These are phyloP conservation scores for Andricus curvator DNA, from an alignment of 2,888 invertebrate genomes.

Conservation along the genomic window DNA sequence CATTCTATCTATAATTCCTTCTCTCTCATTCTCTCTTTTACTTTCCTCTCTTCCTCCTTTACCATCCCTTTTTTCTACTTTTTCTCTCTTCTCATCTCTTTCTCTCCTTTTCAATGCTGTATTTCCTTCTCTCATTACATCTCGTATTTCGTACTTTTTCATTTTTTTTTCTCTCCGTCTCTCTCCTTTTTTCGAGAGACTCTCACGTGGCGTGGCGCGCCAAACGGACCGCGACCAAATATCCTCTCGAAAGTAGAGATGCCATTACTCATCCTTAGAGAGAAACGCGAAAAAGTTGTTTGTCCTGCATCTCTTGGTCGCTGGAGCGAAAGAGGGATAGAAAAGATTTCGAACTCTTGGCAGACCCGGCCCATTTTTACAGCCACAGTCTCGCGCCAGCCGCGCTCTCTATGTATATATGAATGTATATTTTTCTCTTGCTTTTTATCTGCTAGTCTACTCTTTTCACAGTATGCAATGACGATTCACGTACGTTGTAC, in stretches of 20 bases:
- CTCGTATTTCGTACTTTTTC: constrained; percentile 45
- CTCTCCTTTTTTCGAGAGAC: constrained; percentile 50
- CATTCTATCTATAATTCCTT: constrained; percentile 8
- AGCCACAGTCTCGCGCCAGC: constrained; percentile 58
- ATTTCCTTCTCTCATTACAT: constrained; percentile 34
- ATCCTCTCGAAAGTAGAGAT: constrained; percentile 70
- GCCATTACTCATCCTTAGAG: constrained; percentile 69
- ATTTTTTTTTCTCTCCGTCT: constrained; percentile 49
- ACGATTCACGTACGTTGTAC: constrained; percentile 41
- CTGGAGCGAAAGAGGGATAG: constrained; percentile 58
- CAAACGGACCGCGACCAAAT: constrained; percentile 71
- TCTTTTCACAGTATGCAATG: constrained; percentile 23
- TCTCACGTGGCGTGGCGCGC: constrained; percentile 66
- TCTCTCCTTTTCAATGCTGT: background rate
- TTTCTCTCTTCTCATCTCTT: background rate
- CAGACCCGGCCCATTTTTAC: constrained; percentile 69
- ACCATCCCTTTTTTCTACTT: background rate
- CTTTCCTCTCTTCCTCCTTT: background rate
- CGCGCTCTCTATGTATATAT: constrained; percentile 47
- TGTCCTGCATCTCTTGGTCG: constrained; percentile 71
- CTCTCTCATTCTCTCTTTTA: background rate
- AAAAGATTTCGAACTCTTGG: constrained; percentile 72
- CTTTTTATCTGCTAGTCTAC: constrained; percentile 1
- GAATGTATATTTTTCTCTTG: constrained; percentile 11
- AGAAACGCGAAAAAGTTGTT: constrained; percentile 75